Percentiles rank a stretch among this genome's conserved stretches.
phyloP scores from a whole-genome alignment of 2,113 vertebrate genomes.

The Chascanopsetta lugubris region DNA sequence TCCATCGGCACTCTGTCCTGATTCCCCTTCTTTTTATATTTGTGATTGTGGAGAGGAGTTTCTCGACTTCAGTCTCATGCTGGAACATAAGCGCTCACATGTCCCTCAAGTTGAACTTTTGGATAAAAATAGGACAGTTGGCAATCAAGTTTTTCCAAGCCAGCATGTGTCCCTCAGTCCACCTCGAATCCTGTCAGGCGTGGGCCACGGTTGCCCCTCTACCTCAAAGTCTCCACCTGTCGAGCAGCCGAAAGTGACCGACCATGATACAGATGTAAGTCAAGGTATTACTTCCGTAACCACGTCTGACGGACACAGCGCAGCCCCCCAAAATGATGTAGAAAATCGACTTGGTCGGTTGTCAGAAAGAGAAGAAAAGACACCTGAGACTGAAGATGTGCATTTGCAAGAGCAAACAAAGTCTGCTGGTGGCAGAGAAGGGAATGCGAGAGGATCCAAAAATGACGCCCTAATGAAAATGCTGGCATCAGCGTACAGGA shows the following conservation, averaged over 20 bases:
- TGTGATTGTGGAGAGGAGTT: slow-evolving; percentile 79
- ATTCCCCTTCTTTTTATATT: slow-evolving; percentile 61
- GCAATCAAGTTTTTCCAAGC: slow-evolving; percentile 11
- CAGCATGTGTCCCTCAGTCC: slow-evolving; percentile 22
- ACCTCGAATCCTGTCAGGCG: slow-evolving; percentile 21
- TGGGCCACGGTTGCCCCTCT: slow-evolving; percentile 41
- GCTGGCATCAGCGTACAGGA: slow-evolving; percentile 78
- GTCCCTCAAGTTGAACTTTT: slow-evolving; percentile 39
- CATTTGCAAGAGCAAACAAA: slow-evolving; percentile 20
- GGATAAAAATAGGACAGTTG: slow-evolving; percentile 21
- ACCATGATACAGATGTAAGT: slow-evolving; percentile 25
- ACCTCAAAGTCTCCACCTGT: slow-evolving; percentile 47
- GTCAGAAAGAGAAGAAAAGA: slow-evolving; percentile 13
- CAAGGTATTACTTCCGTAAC: slow-evolving; percentile 37
- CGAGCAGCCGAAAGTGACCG: slow-evolving; percentile 32
- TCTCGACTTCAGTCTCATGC: slow-evolving; percentile 65
- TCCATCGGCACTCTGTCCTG: slow-evolving; percentile 15
- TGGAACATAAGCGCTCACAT: slow-evolving; percentile 73
- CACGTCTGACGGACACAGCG: slow-evolving; percentile 35
- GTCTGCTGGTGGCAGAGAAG: slow-evolving; percentile 18
- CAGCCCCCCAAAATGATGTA: slow-evolving; percentile 13
- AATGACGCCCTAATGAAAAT: slow-evolving; percentile 75
- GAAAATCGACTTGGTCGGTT: slow-evolving; percentile 35
- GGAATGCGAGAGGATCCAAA: slow-evolving; percentile 23
- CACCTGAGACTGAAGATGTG: slow-evolving; percentile 30